Evolutionary conservation across 2,113 vertebrate species (phyloP), one percentile per base, ranked within the genome.

Genomic region (Anser cygnoides): DNA sequence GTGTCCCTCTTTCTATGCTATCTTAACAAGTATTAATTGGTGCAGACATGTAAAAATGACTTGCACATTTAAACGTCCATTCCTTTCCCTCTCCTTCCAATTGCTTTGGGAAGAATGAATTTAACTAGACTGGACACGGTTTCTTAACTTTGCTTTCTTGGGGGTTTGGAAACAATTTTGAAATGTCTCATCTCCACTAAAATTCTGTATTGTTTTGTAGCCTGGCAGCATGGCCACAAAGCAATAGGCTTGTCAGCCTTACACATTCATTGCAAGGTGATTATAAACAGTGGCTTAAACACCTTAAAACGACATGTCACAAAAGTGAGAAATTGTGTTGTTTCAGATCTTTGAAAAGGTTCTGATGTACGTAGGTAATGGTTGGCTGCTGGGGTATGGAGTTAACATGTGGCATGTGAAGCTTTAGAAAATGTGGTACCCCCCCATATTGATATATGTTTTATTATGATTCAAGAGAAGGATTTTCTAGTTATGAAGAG

Each of bases 101-200:
- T 84, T 91, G 95, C 89, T 92, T 87, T 89, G 77, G 76, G 78
- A 90, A 85, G 82, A 95, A 87, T 79, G 71, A 85, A 31, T 83
- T 37, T 85, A 79, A 63, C 80, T 89, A 84, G 80, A 44, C 86
- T 75, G 77, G 76, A 75, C 57, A 35, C 0, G 10, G 61, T 95
- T 92, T 96, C 84, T 89, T 91, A 91, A 57, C 61, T 78, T 43
- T 28, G 58, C 35, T 89, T 96, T 89, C 84, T 65, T 82, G 54
- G 62, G 58, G 43, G 70, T 89, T 89, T 93, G 77, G 70, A 89
- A 92, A 61, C 5, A 9, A 72, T 78, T 95, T 61, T 68, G 37
- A 49, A 14, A 4, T 19, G 80, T 92, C 57, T 77, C 62, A 0
- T 68, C 52, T 74, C 55, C 43, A 50, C 39, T 89, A n/a, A 76